A percentile compares a stretch with the other conserved stretches of the same genome.
Evolutionary conservation across 37 sponge, comb jelly and placozoan genomes (phyloP).

Genomic region (Ianthella basta): DNA sequence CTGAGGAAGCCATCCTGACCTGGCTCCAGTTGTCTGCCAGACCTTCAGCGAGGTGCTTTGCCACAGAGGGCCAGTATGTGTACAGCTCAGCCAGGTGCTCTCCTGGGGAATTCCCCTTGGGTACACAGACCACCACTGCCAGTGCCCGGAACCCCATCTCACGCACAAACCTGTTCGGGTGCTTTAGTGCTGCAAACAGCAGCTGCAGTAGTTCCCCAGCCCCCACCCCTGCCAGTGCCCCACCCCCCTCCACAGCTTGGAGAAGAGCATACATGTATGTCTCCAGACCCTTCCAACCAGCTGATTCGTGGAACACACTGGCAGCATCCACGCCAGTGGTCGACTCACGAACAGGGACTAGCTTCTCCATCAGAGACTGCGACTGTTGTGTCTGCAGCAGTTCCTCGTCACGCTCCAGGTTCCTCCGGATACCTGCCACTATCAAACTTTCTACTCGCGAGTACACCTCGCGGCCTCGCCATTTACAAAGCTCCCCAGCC

Average conservation of each 20-base stretch:
- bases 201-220: constrained; percentile 79
- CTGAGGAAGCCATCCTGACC: constrained; percentile 91
- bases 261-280: constrained; percentile 87
- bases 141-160: constrained; percentile 82
- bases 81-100: not conserved
- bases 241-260: constrained; percentile 69
- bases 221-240: constrained; percentile 69
- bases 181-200: constrained; percentile 71
- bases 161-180: constrained; percentile 94
- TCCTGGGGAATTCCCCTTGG: not conserved
- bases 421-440: constrained; percentile 45
- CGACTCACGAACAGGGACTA: not conserved
- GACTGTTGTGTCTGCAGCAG: not conserved
- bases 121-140: constrained; percentile 46
- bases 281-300: constrained; percentile 92
- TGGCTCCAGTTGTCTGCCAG: constrained; percentile 98
- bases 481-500: constrained; percentile 57
- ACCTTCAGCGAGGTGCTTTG: constrained; percentile 62
- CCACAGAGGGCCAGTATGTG: constrained; percentile 47
- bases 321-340: constrained; percentile 40
- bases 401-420: constrained; percentile 65
- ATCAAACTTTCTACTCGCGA: constrained; percentile 28
- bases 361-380: constrained; percentile 4
- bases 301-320: constrained; percentile 90
- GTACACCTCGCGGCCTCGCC: constrained; percentile 44